phyloP scores from a whole-genome alignment of 2,113 vertebrate genomes.

The Triplophysa rosa region DNA sequence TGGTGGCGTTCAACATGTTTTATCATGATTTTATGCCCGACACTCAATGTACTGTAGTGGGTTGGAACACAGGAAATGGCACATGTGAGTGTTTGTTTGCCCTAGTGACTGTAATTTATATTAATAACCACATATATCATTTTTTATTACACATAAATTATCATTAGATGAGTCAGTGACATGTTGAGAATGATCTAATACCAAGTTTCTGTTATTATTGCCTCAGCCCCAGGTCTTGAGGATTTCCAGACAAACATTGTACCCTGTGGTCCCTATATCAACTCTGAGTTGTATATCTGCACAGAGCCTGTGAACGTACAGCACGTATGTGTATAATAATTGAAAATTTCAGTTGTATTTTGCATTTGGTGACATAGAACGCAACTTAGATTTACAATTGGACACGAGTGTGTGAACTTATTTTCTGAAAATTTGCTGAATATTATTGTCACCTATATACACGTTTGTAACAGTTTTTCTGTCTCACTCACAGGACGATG shows the following conservation, averaged over 20 bases:
- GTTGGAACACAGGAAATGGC: not conserved
- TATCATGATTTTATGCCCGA: not conserved
- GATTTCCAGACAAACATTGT: not conserved
- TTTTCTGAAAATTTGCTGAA: not conserved
- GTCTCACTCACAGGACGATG: not conserved
- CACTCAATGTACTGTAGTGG: not conserved
- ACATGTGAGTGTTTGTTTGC: not conserved
- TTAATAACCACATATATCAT: not conserved
- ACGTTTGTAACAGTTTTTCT: not conserved
- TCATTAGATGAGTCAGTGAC: not conserved
- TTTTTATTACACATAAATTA: not conserved
- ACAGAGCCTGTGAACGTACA: not conserved
- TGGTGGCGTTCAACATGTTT: not conserved
- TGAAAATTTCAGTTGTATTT: not conserved
- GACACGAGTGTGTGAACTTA: not conserved
- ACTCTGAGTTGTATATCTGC: not conserved
- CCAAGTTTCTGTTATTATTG: not conserved
- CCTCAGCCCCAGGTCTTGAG: not conserved
- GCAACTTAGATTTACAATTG: too few relatives aligned
- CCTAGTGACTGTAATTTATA: too few relatives aligned
- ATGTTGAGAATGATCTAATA: not conserved
- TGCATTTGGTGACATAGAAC: not conserved
- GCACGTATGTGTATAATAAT: conserved; percentile 7
- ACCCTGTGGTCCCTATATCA: not conserved
- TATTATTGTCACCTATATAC: not conserved